Conservation (phyloP, 2,113 vertebrate genomes). For the Perca schrenkii region DNA sequence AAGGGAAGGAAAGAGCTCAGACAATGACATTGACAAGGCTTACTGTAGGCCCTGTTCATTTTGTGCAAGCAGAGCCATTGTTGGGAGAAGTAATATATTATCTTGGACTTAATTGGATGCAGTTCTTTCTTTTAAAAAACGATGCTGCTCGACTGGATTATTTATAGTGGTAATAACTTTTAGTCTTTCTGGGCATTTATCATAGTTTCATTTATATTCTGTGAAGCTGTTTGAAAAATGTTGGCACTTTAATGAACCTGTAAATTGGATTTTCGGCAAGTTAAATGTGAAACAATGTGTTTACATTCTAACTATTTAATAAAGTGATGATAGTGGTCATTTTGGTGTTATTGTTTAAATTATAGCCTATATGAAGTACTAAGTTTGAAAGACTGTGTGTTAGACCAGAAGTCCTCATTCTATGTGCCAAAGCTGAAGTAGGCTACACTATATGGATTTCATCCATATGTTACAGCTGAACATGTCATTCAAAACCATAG, state of each 20-base stretch:
- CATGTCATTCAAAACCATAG: background rate
- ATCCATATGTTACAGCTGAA: background rate
- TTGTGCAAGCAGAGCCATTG: slow-evolving; percentile 7
- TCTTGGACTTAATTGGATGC: slow-evolving; percentile 2
- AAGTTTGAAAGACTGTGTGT: background rate
- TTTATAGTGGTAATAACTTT: slow-evolving; percentile 40
- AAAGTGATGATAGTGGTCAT: slow-evolving; percentile 28
- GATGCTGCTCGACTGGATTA: slow-evolving; percentile 43
- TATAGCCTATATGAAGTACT: too few species aligned
- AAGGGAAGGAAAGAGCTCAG: slow-evolving; percentile 50
- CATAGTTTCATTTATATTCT: slow-evolving; percentile 8
- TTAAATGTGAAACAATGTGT: slow-evolving; percentile 41
- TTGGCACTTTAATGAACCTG: slow-evolving; percentile 62
- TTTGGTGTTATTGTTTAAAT: background rate
- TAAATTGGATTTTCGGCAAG: slow-evolving; percentile 19
- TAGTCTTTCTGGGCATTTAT: slow-evolving; percentile 20
- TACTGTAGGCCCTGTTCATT: background rate
- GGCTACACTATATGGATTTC: background rate
- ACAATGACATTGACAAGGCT: background rate
- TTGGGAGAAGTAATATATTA: background rate
- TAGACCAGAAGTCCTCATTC: background rate
- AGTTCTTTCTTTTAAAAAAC: slow-evolving; percentile 7
- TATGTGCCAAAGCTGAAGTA: background rate
- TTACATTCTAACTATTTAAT: slow-evolving; percentile 54
- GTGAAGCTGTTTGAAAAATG: slow-evolving; percentile 4